Evolutionary conservation across 2,888 invertebrate genomes (phyloP), one percentile per base, ranked within the genome.

Genomic region (Drosophila nr. perissopoda): DNA sequence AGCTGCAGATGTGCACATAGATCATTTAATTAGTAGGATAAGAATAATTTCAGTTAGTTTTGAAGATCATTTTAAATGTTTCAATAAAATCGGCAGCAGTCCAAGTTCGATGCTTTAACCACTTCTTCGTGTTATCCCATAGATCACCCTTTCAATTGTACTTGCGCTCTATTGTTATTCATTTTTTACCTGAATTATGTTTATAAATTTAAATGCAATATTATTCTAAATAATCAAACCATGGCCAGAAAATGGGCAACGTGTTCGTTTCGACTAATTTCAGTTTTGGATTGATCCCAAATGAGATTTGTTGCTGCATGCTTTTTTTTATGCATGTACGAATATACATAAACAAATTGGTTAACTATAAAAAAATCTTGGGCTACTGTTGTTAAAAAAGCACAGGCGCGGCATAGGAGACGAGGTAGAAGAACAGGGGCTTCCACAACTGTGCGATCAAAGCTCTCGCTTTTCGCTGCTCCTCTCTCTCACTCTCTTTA

Each of bases 381-480:
- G 16, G 8, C 2, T 16, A 1, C 8, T 46, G 16, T 46, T 4
- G 25, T 25, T 46, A 4, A 25, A 46, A 46, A 46, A 46, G 25
- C 7, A 25, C 8, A 46, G 46, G 46, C 46, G 46, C 25, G 46
- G 16, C 46, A 16, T 25, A 8, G 25, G 4, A 16, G 46, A 25
- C 8, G 25, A 16, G 46, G 7, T 13, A 1, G 21, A 25, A 25
- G 46, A 46, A 46, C 7, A 7, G 13, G 7, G 1, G 1, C 11
- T 42, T 21, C 7, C 46, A 46, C 16, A 46, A 46, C 46, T 25
- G 25, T 16, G 25, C 63, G 78, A 67, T 66, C 70, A 42, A 54
- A 70, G 74, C 74, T 74, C 78, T 77, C 70, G 74, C 70, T 74
- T 76, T 76, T 76, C 34, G 52, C 49, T 48, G 46, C 59, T 13